Conservation (phyloP, 2,113 vertebrate species). For the Nestor notabilis region DNA sequence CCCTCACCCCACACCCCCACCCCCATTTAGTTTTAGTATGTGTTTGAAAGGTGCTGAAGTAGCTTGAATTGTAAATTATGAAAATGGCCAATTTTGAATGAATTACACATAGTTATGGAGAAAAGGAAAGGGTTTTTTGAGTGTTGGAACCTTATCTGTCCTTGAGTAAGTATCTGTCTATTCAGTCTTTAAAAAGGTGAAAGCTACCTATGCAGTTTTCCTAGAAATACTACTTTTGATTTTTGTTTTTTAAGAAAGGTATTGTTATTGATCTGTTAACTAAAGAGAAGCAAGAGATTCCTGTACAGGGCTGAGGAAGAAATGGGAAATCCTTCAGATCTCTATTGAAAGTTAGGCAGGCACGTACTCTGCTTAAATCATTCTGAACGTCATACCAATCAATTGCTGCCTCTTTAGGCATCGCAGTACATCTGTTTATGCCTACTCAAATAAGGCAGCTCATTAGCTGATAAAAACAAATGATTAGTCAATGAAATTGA, state of each 20-base stretch:
- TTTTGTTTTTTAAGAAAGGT: background rate
- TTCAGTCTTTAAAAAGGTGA: background rate
- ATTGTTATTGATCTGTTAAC: background rate
- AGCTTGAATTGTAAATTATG: background rate
- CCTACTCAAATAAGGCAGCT: background rate
- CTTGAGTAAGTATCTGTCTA: background rate
- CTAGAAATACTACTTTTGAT: background rate
- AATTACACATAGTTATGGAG: background rate
- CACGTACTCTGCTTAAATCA: constrained; percentile 1
- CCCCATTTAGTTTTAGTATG: background rate
- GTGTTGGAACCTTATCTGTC: background rate
- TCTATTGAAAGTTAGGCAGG: background rate
- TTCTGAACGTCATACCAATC: constrained; percentile 1
- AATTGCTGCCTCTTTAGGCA: background rate
- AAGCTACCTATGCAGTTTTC: background rate
- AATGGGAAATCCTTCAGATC: background rate
- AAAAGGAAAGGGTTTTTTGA: background rate
- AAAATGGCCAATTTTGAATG: background rate
- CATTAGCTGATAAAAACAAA: background rate
- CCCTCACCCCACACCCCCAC: too few relatives aligned
- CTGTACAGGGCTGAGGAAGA: background rate
- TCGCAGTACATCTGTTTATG: background rate
- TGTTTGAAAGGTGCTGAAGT: background rate
- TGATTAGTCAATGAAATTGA: background rate
- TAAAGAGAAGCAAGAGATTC: background rate